These are phyloP conservation scores for Jacana jacana DNA, from an alignment of 2,113 vertebrate genomes.

Conservation along the genomic window DNA sequence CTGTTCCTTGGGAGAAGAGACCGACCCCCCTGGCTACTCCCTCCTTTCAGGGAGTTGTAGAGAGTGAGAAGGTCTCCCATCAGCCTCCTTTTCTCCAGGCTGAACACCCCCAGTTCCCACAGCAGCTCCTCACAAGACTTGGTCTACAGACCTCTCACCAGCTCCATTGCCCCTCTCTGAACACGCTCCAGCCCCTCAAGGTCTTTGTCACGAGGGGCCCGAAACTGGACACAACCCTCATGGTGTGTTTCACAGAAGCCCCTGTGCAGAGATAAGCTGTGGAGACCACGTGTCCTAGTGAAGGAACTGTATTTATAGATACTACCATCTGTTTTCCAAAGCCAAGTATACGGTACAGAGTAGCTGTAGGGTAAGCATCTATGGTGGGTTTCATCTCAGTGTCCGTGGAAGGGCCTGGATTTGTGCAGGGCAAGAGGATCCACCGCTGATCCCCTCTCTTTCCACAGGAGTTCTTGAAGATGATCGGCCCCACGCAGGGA, in stretches of 20 bases:
- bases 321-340: rapidly evolving
- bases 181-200: neutral
- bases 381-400: rapidly evolving
- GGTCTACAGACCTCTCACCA: neutral
- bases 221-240: neutral
- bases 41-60: neutral
- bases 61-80: too few species aligned
- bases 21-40: neutral
- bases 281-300: too few species aligned
- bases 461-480: slow-evolving; percentile 85
- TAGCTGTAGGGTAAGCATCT: rapidly evolving
- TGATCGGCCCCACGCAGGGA: slow-evolving; percentile 90
- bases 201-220: neutral
- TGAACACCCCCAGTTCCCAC: neutral
- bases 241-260: neutral
- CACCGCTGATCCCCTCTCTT: neutral
- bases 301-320: neutral
- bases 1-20: neutral
- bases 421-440: rapidly evolving
- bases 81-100: neutral
- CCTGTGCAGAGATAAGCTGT: neutral
- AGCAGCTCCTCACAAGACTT: neutral
- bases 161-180: neutral
- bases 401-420: neutral
- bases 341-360: rapidly evolving